Evolutionary conservation across 2,888 invertebrate species (phyloP).

Genomic region (Leucophenga montana): DNA sequence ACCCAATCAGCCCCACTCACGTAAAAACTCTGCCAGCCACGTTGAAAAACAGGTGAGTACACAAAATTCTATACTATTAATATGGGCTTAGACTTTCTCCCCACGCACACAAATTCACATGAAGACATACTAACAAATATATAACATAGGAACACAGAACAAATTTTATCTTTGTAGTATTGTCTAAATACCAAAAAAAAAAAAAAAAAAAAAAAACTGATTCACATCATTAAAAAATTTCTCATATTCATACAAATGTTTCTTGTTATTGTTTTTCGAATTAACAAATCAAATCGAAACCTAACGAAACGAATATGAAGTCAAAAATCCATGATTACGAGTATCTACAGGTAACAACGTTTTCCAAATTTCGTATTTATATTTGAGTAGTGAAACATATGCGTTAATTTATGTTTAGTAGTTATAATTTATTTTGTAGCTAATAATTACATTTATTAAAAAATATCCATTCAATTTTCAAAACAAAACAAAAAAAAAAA

Average conservation of each 20-base stretch:
- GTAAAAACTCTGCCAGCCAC: constrained; percentile 74
- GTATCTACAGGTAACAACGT: constrained; percentile 71
- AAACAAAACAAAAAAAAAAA: constrained; percentile 21
- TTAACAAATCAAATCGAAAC: constrained; percentile 34
- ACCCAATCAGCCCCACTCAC: constrained; percentile 66
- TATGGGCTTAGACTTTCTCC: not conserved
- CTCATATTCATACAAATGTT: constrained; percentile 37
- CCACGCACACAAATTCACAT: constrained; percentile 1
- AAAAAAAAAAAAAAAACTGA: not conserved
- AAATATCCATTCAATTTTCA: not conserved
- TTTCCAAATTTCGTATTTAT: constrained; percentile 17
- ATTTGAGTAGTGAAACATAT: not conserved
- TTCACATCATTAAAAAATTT: constrained; percentile 15
- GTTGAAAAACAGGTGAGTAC: constrained; percentile 88
- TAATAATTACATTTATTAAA: too few species aligned
- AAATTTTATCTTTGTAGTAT: not conserved
- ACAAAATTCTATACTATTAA: not conserved
- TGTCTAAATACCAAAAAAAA: not conserved
- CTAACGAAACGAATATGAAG: constrained; percentile 60
- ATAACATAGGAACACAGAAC: not conserved
- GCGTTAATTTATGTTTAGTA: not conserved
- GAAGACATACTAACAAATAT: constrained; percentile 7
- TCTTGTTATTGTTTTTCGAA: constrained; percentile 42
- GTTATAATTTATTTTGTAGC: not conserved
- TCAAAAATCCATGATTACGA: constrained; percentile 73